These are phyloP conservation scores for Bos taurus DNA, from an alignment of 2,113 vertebrate genomes.

Conservation along the genomic window ARS-UCD2.0 NC_037352.1:12594501-12595000, in stretches of 20 bases:
- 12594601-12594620: neutral
- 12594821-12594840: conserved; percentile 52
- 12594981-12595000: conserved; percentile 31
- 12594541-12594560: neutral
- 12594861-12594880: conserved; percentile 1
- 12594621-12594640: neutral
- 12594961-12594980: conserved; percentile 42
- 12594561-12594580: neutral
- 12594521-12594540: neutral
- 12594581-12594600: neutral
- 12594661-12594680: neutral
- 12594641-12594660: neutral
- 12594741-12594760: neutral
- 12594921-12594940: conserved; percentile 51
- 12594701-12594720: conserved; percentile 38
- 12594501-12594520: neutral
- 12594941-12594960: conserved; percentile 10
- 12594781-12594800: conserved; percentile 19
- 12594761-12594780: neutral
- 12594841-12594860: conserved; percentile 22
- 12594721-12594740: neutral
- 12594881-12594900: conserved; percentile 37
- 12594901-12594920: conserved; percentile 44
- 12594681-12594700: neutral
- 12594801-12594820: conserved; percentile 71